Base-by-base conservation (phyloP, 1,140 invertebrate species). In the Drosophila sp. region DNA sequence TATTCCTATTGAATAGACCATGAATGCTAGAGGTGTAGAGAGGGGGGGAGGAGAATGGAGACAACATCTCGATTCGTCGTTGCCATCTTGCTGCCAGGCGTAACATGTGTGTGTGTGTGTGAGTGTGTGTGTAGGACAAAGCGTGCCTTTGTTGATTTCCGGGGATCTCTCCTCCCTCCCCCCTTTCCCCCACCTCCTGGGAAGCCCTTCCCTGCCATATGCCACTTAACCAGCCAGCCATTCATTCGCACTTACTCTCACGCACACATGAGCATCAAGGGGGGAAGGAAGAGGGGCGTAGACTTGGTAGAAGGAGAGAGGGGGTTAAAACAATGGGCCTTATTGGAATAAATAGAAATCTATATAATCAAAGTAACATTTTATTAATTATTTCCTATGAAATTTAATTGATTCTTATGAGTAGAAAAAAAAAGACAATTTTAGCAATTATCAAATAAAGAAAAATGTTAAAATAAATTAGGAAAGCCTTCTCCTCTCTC, bases 361-460 rank as follows among this genome's bases (percentile, higher is more conserved):
- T 17, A 17, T 17, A 17, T 17, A 17, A 17, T 17, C 17, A 0
- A 17, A 17, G 17, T 17, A 17, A 0, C 17, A 17, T 17, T 17
- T 17, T 17, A 17, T 17, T 17, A 17, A 17, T 17, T 17, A 17
- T 17, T 17, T 17, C 17, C 17, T 17, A 17, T 17, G 17, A 17
- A 17, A 17, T 0, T 17, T 17, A 17, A 17, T 17, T 17, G 17
- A 17, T 17, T 17, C 17, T 17, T 0, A 17, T 17, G 17, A 17
- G 17, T 17, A 17, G 17, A 17, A 17, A 17, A 17, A 17, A 17
- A 30, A 30, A 30, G 4, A 30, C 4, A 30, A 60, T 60, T 54
- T 66, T 41, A 40, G 47, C 62, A 65, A 74, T 55, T 40, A 38
- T 23, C 27, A 4, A 2, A 30, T 33, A 17, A 57, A 57, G 55